phyloP scores from a whole-genome alignment of 2,888 invertebrate genomes.

The Limnephilus marmoratus region DNA sequence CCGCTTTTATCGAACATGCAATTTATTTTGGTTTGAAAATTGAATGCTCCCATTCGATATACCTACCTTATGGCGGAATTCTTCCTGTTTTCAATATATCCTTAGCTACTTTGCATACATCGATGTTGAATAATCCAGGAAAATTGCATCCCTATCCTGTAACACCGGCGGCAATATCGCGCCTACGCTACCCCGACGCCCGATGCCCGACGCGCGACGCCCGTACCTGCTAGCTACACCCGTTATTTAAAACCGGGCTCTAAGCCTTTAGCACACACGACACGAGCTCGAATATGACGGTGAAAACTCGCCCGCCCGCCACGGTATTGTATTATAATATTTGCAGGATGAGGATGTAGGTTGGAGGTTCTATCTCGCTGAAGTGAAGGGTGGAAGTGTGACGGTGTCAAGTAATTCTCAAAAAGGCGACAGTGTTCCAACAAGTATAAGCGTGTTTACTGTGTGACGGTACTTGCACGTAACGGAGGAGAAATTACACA shows the following conservation, averaged over 20 bases:
- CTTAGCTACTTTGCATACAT: neutral
- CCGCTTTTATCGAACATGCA: neutral
- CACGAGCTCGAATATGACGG: neutral
- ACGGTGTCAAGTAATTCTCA: neutral
- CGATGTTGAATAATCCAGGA: neutral
- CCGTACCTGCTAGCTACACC: neutral
- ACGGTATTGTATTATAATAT: neutral
- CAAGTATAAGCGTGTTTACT: neutral
- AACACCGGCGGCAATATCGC: constrained; percentile 2
- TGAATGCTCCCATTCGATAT: neutral
- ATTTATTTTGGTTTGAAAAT: neutral
- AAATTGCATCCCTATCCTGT: neutral
- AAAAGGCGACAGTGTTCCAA: neutral
- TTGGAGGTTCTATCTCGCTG: neutral
- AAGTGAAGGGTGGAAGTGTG: constrained; percentile 9
- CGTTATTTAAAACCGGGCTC: neutral
- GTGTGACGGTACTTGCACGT: neutral
- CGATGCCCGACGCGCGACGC: neutral
- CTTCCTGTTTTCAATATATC: neutral
- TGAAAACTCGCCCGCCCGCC: neutral
- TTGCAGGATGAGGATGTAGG: neutral
- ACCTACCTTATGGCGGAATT: neutral
- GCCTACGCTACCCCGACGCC: neutral
- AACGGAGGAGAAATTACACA: neutral
- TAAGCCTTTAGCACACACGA: constrained; percentile 2